These are phyloP conservation scores for Brachystomella parvula DNA, from an alignment of 1,140 invertebrate genomes.

Conservation along the genomic window DNA sequence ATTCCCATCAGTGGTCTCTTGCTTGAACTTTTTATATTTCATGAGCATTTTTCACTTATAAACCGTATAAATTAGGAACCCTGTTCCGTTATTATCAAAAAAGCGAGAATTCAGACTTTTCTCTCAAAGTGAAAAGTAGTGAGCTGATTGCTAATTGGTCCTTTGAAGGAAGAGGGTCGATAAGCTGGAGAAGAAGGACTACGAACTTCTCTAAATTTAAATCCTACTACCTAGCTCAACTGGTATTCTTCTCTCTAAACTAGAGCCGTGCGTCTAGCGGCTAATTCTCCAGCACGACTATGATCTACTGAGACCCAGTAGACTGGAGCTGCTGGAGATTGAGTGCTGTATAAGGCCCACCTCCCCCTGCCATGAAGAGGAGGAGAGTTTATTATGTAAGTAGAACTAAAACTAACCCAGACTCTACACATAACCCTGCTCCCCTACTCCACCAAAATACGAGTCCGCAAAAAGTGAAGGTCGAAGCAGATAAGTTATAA, in stretches of 20 bases:
- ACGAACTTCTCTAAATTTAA: no score
- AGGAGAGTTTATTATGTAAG: background rate
- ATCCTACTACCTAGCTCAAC: no score
- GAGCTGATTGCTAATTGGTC: background rate
- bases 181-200: background rate
- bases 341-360: background rate
- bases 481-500: background rate
- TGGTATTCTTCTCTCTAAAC: no score
- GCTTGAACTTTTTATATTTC: slow-evolving; percentile 15
- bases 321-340: background rate
- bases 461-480: background rate
- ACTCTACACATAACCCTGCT: background rate
- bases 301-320: no score
- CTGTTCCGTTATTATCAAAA: background rate
- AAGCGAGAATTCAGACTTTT: background rate
- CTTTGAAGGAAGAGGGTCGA: background rate
- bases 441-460: background rate
- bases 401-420: no score
- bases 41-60: background rate
- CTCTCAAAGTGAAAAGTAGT: background rate
- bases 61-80: background rate
- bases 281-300: background rate
- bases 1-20: background rate
- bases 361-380: no score
- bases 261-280: no score